Evolutionary conservation across 2,797 vertebrate species (phyloP), one percentile per base, ranked within the genome.

Genomic region (Lacerta bilineata): DNA sequence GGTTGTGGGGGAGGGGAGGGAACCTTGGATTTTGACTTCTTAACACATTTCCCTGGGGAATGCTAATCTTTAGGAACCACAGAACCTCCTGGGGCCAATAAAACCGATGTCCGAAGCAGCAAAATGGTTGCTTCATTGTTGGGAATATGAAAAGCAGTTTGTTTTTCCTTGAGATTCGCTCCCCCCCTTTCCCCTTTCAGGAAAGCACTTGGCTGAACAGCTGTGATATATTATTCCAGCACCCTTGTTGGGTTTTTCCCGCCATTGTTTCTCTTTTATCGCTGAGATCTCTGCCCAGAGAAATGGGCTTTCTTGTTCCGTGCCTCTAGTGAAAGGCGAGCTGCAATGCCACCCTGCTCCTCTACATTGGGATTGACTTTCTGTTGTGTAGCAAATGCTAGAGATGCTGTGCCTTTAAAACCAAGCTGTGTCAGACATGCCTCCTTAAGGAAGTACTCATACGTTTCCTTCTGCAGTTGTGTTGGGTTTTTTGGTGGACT

Each of bases 241-340:
- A 93, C 96, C 95, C 94, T 95, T 95, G 94, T 94, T 1, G 84
- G 91, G 89, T 96, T 64, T 64, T 97, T 97, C 97, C 97, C 96
- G 93, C 85, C 95, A 98, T 98, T 98, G 97, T 98, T 97, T 94
- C 91, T 85, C 61, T 72, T 88, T 96, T 96, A 97, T 97, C 96
- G 89, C 77, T 0, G 3, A 71, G 76, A 96, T 96, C 96, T 96
- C 90, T 83, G 87, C 86, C 94, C 92, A 92, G 93, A 93, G 95
- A 92, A 95, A 91, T 92, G 85, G 94, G 18, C 66, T 91, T 92
- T 95, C 94, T 96, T 92, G 78, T 92, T 95, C 94, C 86, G 76
- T 89, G 93, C 88, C 84, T 88, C 89, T 87, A 3, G 46, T 88
- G 79, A 88, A 82, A 93, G 90, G 71, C 87, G 10, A 6, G 8